Evolutionary conservation across 2,888 invertebrate species (phyloP).

Genomic region (Cactoblastis cactorum): DNA sequence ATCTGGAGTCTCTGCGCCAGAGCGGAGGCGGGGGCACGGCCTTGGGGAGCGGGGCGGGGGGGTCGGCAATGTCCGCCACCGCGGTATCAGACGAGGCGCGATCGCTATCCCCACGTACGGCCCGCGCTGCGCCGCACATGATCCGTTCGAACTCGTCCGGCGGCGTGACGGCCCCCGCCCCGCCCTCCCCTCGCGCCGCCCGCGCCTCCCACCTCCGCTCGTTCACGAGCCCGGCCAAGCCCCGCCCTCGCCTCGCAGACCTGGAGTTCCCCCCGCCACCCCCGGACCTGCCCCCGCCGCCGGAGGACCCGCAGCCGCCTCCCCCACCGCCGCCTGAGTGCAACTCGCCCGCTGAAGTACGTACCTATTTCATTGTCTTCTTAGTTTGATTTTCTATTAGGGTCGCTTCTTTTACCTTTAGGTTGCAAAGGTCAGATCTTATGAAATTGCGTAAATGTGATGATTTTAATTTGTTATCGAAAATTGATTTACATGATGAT

Average conservation of each 20-base stretch:
- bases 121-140: constrained; percentile 88
- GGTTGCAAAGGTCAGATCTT: no score
- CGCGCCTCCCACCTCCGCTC: constrained; percentile 71
- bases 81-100: constrained; percentile 59
- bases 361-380: neutral
- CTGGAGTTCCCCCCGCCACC: constrained; percentile 94
- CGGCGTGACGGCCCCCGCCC: constrained; percentile 82
- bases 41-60: constrained; percentile 40
- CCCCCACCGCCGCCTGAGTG: constrained; percentile 66
- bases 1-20: constrained; percentile 94
- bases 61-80: constrained; percentile 30
- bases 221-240: constrained; percentile 83
- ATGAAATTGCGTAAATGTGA: no score
- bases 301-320: constrained; percentile 79
- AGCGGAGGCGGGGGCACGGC: constrained; percentile 81
- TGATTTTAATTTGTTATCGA: no score
- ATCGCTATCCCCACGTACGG: constrained; percentile 83
- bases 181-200: constrained; percentile 60
- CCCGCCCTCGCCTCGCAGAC: constrained; percentile 88
- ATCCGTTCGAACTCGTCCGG: constrained; percentile 93
- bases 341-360: constrained; percentile 81
- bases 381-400: neutral
- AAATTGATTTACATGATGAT: no score
- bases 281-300: constrained; percentile 87
- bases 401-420: no score